These are phyloP conservation scores for Callionymus lyra DNA, from an alignment of 2,113 vertebrate genomes.

Conservation along the genomic window DNA sequence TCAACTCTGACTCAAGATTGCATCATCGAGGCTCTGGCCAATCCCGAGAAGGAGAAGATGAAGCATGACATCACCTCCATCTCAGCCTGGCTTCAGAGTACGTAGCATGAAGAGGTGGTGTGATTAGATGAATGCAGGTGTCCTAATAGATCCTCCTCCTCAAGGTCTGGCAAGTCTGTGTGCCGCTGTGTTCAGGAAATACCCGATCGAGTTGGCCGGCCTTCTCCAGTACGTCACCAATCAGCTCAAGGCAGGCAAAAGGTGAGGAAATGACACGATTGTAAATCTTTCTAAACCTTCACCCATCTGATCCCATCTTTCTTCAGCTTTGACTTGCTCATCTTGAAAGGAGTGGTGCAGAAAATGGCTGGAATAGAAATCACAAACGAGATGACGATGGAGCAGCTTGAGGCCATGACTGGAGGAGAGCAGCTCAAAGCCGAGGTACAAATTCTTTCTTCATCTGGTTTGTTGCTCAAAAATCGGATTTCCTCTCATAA, in stretches of 20 bases:
- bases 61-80: slow-evolving; percentile 98
- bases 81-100: slow-evolving; percentile 96
- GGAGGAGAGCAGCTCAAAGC: slow-evolving; percentile 97
- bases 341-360: slow-evolving; percentile 97
- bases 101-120: slow-evolving; percentile 20
- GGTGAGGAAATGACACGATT: slow-evolving; percentile 55
- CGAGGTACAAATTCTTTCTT: slow-evolving; percentile 71
- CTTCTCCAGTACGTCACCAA: slow-evolving; percentile 97
- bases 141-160: not conserved
- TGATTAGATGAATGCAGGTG: not conserved
- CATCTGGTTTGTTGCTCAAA: too few relatives aligned
- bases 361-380: slow-evolving; percentile 99
- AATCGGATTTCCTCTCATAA: too few relatives aligned
- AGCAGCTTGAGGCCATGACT: slow-evolving; percentile 96
- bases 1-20: slow-evolving; percentile 82
- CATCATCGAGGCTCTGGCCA: slow-evolving; percentile 96
- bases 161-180: slow-evolving; percentile 90
- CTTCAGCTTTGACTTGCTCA: slow-evolving; percentile 91
- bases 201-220: slow-evolving; percentile 94
- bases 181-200: slow-evolving; percentile 94
- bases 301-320: slow-evolving; percentile 5
- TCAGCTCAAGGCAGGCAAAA: slow-evolving; percentile 95
- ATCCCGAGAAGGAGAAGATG: slow-evolving; percentile 98
- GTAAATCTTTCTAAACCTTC: too few relatives aligned
- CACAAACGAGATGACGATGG: slow-evolving; percentile 95